A percentile compares a stretch with the other conserved stretches of the same genome.
Evolutionary conservation across 2,888 invertebrate species (phyloP).

Genomic region (Anaspis maculata): DNA sequence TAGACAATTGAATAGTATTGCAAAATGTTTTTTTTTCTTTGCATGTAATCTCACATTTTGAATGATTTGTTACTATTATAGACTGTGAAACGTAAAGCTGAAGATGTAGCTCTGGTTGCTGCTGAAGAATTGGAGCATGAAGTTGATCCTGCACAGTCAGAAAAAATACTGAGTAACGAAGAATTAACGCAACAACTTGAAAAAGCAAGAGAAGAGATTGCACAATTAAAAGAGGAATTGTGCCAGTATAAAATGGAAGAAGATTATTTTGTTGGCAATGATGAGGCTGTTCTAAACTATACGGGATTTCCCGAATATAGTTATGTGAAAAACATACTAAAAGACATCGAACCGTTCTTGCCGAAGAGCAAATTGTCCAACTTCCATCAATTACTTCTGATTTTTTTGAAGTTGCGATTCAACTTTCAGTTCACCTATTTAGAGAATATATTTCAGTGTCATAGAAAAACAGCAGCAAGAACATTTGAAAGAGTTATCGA

Average conservation of each 20-base stretch:
- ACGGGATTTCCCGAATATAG: slow-evolving; percentile 2
- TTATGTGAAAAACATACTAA: slow-evolving; percentile 1
- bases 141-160: neutral
- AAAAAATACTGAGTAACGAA: neutral
- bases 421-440: slow-evolving; percentile 4
- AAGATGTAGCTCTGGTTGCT: too few species aligned
- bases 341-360: neutral
- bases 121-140: too few species aligned
- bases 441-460: slow-evolving; percentile 2
- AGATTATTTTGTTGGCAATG: slow-evolving; percentile 1
- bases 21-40: too few species aligned
- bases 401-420: slow-evolving; percentile 2
- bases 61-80: too few species aligned
- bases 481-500: slow-evolving; percentile 1
- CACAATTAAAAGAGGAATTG: neutral
- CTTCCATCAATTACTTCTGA: slow-evolving; percentile 1
- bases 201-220: slow-evolving; percentile 1
- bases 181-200: neutral
- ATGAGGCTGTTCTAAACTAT: slow-evolving; percentile 2
- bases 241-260: slow-evolving; percentile 1
- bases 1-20: too few species aligned
- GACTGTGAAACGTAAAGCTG: too few species aligned
- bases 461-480: slow-evolving; percentile 1
- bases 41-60: too few species aligned
- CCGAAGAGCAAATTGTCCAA: neutral